Conservation (phyloP, 92 coral and sea anemone species). For the Siderastrea radians region DNA sequence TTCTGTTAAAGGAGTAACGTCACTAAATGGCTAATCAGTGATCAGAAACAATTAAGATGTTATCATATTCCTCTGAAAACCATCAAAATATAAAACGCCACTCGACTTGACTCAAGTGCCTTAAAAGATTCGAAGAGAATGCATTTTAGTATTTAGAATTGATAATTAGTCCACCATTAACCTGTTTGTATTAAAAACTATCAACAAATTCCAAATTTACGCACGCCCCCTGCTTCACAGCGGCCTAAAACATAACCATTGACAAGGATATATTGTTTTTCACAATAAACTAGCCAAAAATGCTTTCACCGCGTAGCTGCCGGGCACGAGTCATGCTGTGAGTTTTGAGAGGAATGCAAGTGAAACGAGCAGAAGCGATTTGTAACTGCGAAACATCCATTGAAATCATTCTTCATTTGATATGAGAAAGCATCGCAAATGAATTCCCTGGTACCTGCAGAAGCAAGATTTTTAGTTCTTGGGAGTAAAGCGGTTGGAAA, state of each 20-base stretch:
- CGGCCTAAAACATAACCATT: background rate
- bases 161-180: background rate
- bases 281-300: conserved; percentile 27
- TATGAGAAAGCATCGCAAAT: conserved; percentile 29
- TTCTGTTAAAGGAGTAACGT: background rate
- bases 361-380: background rate
- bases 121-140: background rate
- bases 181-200: background rate
- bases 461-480: conserved; percentile 86
- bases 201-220: conserved; percentile 3
- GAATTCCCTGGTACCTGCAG: conserved; percentile 73
- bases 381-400: background rate
- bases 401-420: background rate
- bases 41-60: conserved; percentile 25
- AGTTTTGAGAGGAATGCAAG: conserved; percentile 16
- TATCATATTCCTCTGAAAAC: background rate
- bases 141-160: background rate
- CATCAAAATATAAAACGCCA: background rate
- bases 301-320: conserved; percentile 27
- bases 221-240: conserved; percentile 14
- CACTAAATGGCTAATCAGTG: background rate
- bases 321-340: conserved; percentile 31
- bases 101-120: background rate
- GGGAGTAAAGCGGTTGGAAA: conserved; percentile 96
- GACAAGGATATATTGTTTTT: conserved; percentile 35